Conservation (phyloP, 2,113 vertebrate species). For the Taurulus bubalis region DNA sequence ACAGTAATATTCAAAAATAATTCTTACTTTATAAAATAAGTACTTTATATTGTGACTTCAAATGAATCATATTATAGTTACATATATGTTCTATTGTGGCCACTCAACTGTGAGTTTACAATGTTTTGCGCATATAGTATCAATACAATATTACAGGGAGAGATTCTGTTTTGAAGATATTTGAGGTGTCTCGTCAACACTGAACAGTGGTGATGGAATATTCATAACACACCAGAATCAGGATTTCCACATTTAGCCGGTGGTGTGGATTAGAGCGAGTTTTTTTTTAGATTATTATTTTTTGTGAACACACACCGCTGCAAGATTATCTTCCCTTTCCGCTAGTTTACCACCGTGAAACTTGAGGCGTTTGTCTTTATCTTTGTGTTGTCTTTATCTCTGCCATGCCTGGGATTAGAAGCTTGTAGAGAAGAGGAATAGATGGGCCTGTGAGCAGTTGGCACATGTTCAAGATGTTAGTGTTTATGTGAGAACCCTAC, state of each 20-base stretch:
- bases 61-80: background rate
- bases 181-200: slow-evolving; percentile 9
- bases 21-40: too few species aligned
- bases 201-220: background rate
- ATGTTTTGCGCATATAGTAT: background rate
- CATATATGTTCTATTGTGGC: background rate
- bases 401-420: background rate
- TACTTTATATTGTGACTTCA: background rate
- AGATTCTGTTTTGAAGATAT: background rate
- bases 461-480: slow-evolving; percentile 8
- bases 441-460: slow-evolving; percentile 4
- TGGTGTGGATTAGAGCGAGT: background rate
- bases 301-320: slow-evolving; percentile 3
- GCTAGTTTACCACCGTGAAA: background rate
- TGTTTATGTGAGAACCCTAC: background rate
- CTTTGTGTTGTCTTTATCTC: background rate
- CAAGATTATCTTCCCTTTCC: background rate
- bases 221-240: background rate
- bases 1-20: background rate
- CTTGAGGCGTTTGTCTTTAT: slow-evolving; percentile 8
- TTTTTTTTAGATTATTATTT: background rate
- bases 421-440: background rate
- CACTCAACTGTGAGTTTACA: background rate
- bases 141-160: background rate
- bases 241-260: background rate